A percentile compares a stretch with the other conserved stretches of the same genome.
phyloP scores from a whole-genome alignment of 2,888 invertebrate species.

The Dynastes tityus region DNA sequence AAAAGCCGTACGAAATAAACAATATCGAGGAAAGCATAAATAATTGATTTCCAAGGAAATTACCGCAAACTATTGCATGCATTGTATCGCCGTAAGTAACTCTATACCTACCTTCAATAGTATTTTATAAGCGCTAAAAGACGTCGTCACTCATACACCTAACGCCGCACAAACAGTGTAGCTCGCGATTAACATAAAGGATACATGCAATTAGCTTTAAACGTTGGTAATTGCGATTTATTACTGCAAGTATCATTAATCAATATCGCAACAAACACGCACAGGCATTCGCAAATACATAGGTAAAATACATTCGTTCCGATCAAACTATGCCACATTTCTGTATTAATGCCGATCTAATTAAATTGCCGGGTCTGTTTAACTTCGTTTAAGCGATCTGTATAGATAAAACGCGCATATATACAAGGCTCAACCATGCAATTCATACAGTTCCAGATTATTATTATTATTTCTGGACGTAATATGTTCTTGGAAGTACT shows the following conservation, averaged over 20 bases:
- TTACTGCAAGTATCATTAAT: constrained; percentile 34
- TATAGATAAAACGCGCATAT: not conserved
- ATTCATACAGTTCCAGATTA: no score
- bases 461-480: no score
- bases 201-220: constrained; percentile 44
- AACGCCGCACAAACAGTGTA: not conserved
- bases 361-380: constrained; percentile 23
- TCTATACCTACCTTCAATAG: constrained; percentile 17
- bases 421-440: no score
- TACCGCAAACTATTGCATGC: not conserved
- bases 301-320: constrained; percentile 1
- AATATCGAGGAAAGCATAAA: not conserved
- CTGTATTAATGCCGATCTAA: constrained; percentile 11
- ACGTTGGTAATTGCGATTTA: constrained; percentile 41
- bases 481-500: no score
- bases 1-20: no score
- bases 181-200: constrained; percentile 33
- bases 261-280: constrained; percentile 21
- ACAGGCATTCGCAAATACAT: no score
- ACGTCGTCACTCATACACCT: constrained; percentile 9
- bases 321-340: not conserved
- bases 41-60: constrained; percentile 16
- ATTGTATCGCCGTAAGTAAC: not conserved
- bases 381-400: constrained; percentile 9
- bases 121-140: not conserved